Percentiles rank a stretch among this genome's conserved stretches.
These are phyloP conservation scores for Dexiosoma caninum DNA, from an alignment of 2,888 invertebrate genomes.

Conservation along the genomic window DNA sequence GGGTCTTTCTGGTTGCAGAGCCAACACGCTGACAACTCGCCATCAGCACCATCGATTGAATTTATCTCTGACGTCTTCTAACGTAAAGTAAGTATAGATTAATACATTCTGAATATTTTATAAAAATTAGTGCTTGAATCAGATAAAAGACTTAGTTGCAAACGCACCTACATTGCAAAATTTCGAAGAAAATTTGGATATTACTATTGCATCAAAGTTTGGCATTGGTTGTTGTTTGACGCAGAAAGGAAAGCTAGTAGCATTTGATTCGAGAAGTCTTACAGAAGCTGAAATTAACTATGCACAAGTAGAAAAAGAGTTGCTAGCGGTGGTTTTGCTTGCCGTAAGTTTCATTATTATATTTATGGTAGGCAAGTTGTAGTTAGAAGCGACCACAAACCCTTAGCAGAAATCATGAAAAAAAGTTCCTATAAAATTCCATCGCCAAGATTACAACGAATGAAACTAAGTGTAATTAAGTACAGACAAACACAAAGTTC, in stretches of 20 bases:
- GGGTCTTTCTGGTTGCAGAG: no score
- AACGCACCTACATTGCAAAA: not conserved
- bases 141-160: not conserved
- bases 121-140: not conserved
- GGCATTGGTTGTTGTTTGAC: not conserved
- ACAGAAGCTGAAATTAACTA: conserved; percentile 62
- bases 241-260: not conserved
- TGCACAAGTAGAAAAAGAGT: conserved; percentile 75
- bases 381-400: conserved; percentile 70
- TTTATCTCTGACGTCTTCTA: no score
- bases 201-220: no score
- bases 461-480: conserved; percentile 67
- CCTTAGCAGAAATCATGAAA: conserved; percentile 68
- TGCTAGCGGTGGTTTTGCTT: conserved; percentile 70
- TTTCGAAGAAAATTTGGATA: no score
- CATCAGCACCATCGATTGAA: no score
- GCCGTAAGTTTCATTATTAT: conserved; percentile 72
- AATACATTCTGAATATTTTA: no score
- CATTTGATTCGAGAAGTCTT: conserved; percentile 52
- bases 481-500: conserved; percentile 51
- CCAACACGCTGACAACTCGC: no score
- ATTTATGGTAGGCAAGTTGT: conserved; percentile 66
- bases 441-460: conserved; percentile 65
- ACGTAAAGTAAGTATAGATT: no score
- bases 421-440: conserved; percentile 67